These are phyloP conservation scores for Varanus salvator DNA, from an alignment of 2,113 vertebrate genomes.

Conservation along the genomic window DNA sequence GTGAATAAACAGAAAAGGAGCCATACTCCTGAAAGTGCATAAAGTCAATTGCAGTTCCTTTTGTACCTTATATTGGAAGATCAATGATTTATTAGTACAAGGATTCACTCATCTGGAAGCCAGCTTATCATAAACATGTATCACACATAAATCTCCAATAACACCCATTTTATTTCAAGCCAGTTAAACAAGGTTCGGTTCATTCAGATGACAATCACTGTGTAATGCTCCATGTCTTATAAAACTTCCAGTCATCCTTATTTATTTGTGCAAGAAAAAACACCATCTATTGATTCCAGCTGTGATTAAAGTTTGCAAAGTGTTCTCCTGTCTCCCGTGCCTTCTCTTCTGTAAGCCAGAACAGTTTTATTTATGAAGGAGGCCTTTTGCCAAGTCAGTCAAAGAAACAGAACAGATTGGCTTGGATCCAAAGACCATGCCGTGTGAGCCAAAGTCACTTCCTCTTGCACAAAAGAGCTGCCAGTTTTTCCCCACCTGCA, in stretches of 20 bases:
- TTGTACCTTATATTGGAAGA: neutral
- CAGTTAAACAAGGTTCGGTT: neutral
- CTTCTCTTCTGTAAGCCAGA: neutral
- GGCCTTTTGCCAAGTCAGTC: constrained; percentile 6
- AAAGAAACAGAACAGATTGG: neutral
- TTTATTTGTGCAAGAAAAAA: neutral
- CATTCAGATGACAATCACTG: constrained; percentile 6
- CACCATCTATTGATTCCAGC: neutral
- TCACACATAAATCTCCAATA: neutral
- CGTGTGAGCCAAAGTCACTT: neutral
- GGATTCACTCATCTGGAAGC: too few relatives aligned
- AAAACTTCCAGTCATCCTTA: neutral
- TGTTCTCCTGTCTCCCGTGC: constrained; percentile 1
- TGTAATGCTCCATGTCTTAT: neutral
- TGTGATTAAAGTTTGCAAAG: neutral
- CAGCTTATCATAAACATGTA: neutral
- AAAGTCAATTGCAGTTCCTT: neutral
- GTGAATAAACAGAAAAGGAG: neutral
- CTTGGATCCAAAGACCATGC: constrained; percentile 4
- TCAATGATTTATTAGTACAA: neutral
- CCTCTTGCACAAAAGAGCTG: neutral
- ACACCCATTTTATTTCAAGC: neutral
- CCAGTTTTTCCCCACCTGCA: neutral
- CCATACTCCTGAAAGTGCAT: neutral
- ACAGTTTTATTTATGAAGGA: constrained; percentile 16